phyloP scores from a whole-genome alignment of 2,888 invertebrate species.

The Cantharis rustica region DNA sequence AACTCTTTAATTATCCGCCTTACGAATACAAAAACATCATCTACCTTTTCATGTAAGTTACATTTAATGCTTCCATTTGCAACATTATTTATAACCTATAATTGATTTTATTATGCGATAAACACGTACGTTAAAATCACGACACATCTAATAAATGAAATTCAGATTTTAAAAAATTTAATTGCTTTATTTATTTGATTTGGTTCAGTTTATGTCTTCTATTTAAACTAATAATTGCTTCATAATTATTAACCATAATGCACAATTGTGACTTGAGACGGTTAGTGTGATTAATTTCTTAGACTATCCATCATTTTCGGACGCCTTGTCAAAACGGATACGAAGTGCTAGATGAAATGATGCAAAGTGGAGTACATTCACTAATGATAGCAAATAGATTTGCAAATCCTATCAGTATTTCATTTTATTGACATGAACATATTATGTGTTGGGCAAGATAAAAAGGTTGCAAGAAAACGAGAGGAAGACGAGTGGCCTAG shows the following conservation, averaged over 20 bases:
- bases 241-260: not conserved
- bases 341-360: not conserved
- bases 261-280: not conserved
- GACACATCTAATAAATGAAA: not conserved
- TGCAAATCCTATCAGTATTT: not conserved
- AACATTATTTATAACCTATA: not conserved
- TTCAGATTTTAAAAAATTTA: not conserved
- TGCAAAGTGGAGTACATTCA: not conserved
- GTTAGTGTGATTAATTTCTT: not conserved
- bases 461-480: too few relatives aligned
- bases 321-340: not conserved
- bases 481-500: too few relatives aligned
- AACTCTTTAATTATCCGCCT: not conserved
- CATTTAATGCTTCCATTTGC: not conserved
- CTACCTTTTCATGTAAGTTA: not conserved
- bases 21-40: not conserved
- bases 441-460: too few relatives aligned
- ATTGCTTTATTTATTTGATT: not conserved
- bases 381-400: not conserved
- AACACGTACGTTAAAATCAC: not conserved
- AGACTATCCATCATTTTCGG: not conserved
- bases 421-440: not conserved
- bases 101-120: not conserved
- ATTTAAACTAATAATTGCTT: not conserved
- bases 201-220: not conserved